Evolutionary conservation across 1,140 invertebrate genomes (phyloP).

Genomic region (Euura lappo): DNA sequence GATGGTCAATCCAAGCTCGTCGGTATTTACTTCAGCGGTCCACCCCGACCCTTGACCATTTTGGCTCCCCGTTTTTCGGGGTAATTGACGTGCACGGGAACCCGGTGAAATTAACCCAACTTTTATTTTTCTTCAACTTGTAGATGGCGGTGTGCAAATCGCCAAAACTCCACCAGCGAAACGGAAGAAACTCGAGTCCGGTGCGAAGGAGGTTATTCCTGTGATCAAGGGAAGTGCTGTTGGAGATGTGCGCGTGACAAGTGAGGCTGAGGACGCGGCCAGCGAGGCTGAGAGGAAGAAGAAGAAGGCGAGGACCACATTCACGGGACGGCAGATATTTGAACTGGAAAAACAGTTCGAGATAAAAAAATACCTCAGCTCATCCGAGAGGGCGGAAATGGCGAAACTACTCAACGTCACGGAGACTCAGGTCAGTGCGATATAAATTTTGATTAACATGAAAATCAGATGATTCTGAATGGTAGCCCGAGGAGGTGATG

Average conservation of each 20-base stretch:
- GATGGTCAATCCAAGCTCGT: too few relatives aligned
- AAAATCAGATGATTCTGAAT: not conserved
- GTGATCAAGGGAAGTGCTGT: constrained; percentile 31
- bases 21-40: too few relatives aligned
- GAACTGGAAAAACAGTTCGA: constrained; percentile 96
- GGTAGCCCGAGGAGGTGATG: not conserved
- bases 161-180: constrained; percentile 45
- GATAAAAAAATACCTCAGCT: constrained; percentile 94
- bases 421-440: constrained; percentile 85
- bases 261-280: constrained; percentile 60
- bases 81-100: too few relatives aligned
- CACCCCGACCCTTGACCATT: too few relatives aligned
- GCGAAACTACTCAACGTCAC: constrained; percentile 92
- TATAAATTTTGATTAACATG: not conserved
- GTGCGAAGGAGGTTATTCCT: constrained; percentile 34
- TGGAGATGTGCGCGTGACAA: constrained; percentile 30
- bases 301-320: constrained; percentile 94
- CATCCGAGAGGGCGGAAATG: constrained; percentile 93
- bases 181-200: constrained; percentile 50
- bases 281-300: constrained; percentile 76
- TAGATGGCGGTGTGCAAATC: constrained; percentile 1
- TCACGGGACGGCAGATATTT: constrained; percentile 94
- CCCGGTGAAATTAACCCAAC: too few relatives aligned
- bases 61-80: too few relatives aligned
- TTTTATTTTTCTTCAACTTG: constrained; percentile 10